These are phyloP conservation scores for Numida meleagris DNA, from an alignment of 2,113 vertebrate species.

Conservation along the genomic window DNA sequence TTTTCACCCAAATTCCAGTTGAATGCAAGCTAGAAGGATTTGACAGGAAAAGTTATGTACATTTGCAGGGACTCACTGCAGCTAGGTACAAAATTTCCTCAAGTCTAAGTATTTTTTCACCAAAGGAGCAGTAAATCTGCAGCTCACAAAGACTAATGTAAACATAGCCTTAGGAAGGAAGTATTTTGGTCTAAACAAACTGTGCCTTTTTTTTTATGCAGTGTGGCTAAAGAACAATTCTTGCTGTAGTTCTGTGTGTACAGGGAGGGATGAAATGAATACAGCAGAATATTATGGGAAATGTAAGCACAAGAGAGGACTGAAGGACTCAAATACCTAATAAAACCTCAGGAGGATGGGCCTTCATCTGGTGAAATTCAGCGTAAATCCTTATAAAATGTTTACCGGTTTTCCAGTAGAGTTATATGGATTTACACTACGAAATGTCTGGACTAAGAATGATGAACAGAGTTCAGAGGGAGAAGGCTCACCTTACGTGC, in stretches of 20 bases:
- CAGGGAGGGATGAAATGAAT: not conserved
- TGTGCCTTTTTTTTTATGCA: not conserved
- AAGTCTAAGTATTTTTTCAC: not conserved
- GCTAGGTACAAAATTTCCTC: not conserved
- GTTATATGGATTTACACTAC: not conserved
- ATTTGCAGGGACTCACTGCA: not conserved
- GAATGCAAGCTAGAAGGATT: not conserved
- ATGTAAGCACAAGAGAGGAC: not conserved
- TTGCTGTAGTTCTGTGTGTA: not conserved
- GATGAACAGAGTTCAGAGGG: not conserved
- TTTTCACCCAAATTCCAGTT: conserved; percentile 14
- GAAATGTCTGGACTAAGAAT: not conserved
- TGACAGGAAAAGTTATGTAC: not conserved
- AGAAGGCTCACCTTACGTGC: not conserved
- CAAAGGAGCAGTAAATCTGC: not conserved
- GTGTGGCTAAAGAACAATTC: not conserved
- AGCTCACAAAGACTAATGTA: conserved; percentile 7
- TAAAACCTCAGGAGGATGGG: not conserved
- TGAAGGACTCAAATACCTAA: not conserved
- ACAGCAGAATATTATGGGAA: not conserved
- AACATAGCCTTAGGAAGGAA: not conserved
- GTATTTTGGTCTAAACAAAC: conserved; percentile 15
- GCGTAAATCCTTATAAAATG: not conserved
- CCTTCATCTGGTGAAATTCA: not conserved
- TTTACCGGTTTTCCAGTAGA: not conserved